Percentiles rank a stretch among this genome's conserved stretches.
These are phyloP conservation scores for mouse (Mus musculus) DNA, from an alignment of 2,113 vertebrate genomes.

Conservation along the genomic window GRCm39 chr12:102800001-102800500, in stretches of 20 bases:
- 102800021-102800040: neutral
- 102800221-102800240: constrained; percentile 28
- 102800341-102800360: constrained; percentile 1
- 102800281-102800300: neutral
- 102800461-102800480: neutral
- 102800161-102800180: constrained; percentile 46
- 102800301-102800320: neutral
- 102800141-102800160: neutral
- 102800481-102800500: neutral
- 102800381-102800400: neutral
- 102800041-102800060: neutral
- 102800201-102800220: constrained; percentile 33
- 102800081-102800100: constrained; percentile 32
- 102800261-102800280: neutral
- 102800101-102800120: constrained; percentile 11
- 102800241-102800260: neutral
- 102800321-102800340: neutral
- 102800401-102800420: neutral
- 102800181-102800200: neutral
- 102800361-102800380: constrained; percentile 32
- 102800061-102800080: constrained; percentile 37
- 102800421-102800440: neutral
- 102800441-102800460: neutral
- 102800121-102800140: neutral
- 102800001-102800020: neutral